A percentile compares a stretch with the other conserved stretches of the same genome.
These are phyloP conservation scores for Leptinotarsa lineolata DNA, from an alignment of 1,140 invertebrate genomes.

Conservation along the genomic window DNA sequence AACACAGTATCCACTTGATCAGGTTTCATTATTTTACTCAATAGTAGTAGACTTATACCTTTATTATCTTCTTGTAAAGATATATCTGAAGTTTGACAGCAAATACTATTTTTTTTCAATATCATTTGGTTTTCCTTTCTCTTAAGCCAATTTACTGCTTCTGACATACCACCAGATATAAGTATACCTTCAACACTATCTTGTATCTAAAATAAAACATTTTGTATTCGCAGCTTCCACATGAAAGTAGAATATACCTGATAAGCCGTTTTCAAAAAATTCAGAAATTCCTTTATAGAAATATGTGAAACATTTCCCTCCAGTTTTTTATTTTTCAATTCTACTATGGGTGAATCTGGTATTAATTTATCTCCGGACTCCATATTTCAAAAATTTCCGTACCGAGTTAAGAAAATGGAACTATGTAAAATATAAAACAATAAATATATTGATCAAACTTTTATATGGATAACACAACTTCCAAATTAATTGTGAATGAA, in stretches of 20 bases:
- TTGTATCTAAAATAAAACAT: slow-evolving; percentile 53
- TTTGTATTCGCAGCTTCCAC: too few relatives aligned
- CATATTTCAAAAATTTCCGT: slow-evolving; percentile 3
- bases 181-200: slow-evolving; percentile 66
- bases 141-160: slow-evolving; percentile 68
- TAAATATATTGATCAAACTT: slow-evolving; percentile 23
- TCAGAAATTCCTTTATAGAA: slow-evolving; percentile 71
- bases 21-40: not conserved
- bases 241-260: slow-evolving; percentile 54
- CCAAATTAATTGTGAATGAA: too few relatives aligned
- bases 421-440: too few relatives aligned
- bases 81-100: slow-evolving; percentile 42
- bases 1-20: too few relatives aligned
- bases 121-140: slow-evolving; percentile 57
- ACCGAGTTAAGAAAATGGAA: too few relatives aligned
- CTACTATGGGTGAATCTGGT: not conserved
- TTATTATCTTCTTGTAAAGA: slow-evolving; percentile 37
- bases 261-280: slow-evolving; percentile 73
- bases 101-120: slow-evolving; percentile 34
- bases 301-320: slow-evolving; percentile 56
- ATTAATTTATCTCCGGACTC: slow-evolving; percentile 12
- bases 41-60: slow-evolving; percentile 11
- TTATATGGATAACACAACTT: too few relatives aligned
- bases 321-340: not conserved
- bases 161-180: slow-evolving; percentile 59